A percentile compares a stretch with the other conserved stretches of the same genome.
Evolutionary conservation across 2,888 invertebrate species (phyloP).

Genomic region (Eristalinus aeneus): DNA sequence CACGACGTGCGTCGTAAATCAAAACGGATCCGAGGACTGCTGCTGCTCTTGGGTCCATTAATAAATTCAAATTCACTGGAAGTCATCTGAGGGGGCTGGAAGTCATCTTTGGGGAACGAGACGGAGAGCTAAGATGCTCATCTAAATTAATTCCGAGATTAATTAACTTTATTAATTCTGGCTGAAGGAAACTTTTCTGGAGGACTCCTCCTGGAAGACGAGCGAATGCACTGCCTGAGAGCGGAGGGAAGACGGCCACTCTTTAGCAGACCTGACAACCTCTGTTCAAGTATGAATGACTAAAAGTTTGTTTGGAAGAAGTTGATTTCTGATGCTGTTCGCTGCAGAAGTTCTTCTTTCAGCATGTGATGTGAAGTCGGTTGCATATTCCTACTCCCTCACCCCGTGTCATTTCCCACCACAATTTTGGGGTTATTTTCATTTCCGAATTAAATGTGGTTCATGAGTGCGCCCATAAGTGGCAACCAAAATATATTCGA

Average conservation of each 20-base stretch:
- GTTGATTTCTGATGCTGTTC: conserved; percentile 35
- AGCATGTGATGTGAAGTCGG: conserved; percentile 43
- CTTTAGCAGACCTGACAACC: conserved; percentile 26
- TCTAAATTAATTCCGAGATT: conserved; percentile 54
- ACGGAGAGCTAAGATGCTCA: conserved; percentile 8
- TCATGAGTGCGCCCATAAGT: neutral
- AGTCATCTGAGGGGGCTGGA: neutral
- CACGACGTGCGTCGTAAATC: conserved; percentile 29
- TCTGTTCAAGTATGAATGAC: conserved; percentile 50
- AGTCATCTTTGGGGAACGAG: neutral
- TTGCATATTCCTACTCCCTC: neutral
- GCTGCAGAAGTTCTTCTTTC: conserved; percentile 38
- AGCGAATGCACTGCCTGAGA: conserved; percentile 27
- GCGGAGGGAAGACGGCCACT: neutral
- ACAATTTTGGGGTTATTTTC: neutral
- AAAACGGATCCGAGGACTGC: conserved; percentile 27
- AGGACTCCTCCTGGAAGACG: conserved; percentile 11
- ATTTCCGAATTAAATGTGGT: neutral
- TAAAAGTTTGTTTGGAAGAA: conserved; percentile 54
- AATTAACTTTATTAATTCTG: conserved; percentile 53
- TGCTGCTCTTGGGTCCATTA: conserved; percentile 35
- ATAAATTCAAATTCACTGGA: conserved; percentile 30
- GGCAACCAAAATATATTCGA: neutral
- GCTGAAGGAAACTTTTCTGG: neutral
- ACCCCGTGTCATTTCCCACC: neutral